Conservation (phyloP, 2,888 invertebrate genomes). For the Pterobdella sp. region DNA sequence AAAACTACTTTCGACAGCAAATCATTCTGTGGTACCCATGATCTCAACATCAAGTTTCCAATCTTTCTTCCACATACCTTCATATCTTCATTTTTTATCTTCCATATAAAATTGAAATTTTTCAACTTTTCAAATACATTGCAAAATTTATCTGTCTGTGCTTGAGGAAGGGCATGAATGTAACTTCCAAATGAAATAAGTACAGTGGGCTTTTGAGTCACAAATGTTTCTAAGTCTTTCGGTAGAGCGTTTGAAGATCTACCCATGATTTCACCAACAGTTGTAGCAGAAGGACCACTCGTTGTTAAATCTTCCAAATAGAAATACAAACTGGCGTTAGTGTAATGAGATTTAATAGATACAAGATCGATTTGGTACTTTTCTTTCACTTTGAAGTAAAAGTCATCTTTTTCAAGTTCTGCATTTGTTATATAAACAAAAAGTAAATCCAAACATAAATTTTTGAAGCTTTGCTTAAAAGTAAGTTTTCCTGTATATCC, state of each 20-base stretch:
- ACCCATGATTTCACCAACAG: conserved; percentile 29
- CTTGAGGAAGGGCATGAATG: conserved; percentile 26
- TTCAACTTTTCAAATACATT: conserved; percentile 16
- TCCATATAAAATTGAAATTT: conserved; percentile 27
- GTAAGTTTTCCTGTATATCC: conserved; percentile 3
- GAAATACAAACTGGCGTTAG: conserved; percentile 13
- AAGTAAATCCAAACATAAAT: not conserved
- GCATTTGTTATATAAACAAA: not conserved
- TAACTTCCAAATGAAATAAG: conserved; percentile 33
- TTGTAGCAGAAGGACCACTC: conserved; percentile 22
- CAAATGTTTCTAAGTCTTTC: conserved; percentile 11
- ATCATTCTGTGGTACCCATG: conserved; percentile 33
- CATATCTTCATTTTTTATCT: not conserved
- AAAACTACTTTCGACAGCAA: conserved; percentile 27
- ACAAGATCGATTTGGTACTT: not conserved
- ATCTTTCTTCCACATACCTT: conserved; percentile 13
- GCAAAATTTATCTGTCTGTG: conserved; percentile 27
- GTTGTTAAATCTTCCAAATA: conserved; percentile 27
- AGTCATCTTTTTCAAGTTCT: not conserved
- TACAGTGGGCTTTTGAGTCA: conserved; percentile 15
- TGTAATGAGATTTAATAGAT: too few species aligned
- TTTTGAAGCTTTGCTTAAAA: conserved; percentile 13
- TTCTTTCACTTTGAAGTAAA: not conserved
- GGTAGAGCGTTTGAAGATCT: conserved; percentile 12
- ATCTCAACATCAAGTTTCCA: conserved; percentile 17